Conservation (phyloP, 1,140 invertebrate genomes). For the Tyrophagus putrescentiae region DNA sequence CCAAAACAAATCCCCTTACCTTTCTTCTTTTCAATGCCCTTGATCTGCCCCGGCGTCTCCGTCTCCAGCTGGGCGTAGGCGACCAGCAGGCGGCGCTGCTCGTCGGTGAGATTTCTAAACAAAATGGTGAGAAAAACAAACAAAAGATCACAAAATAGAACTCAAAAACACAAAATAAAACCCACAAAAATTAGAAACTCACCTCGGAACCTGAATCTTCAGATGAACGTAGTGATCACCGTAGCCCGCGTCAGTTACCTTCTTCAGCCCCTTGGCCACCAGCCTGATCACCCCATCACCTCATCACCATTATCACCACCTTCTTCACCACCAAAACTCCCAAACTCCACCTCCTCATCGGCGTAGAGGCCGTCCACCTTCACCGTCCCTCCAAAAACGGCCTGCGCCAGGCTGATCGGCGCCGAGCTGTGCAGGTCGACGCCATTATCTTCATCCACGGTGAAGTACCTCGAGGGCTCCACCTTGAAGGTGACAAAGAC, state of each 20-base stretch:
- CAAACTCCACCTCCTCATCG: slow-evolving; percentile 71
- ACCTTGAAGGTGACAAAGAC: slow-evolving; percentile 79
- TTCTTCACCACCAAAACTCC: too few species aligned
- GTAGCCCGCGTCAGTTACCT: slow-evolving; percentile 61
- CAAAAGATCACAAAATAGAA: too few species aligned
- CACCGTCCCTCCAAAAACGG: slow-evolving; percentile 71
- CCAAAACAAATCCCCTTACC: too few species aligned
- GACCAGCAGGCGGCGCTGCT: background rate
- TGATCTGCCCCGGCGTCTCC: slow-evolving; percentile 7
- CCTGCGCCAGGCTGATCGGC: slow-evolving; percentile 70
- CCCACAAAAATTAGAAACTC: background rate
- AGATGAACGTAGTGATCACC: slow-evolving; percentile 95
- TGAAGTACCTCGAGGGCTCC: slow-evolving; percentile 75
- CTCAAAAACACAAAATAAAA: background rate
- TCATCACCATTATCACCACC: too few species aligned
- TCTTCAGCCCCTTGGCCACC: slow-evolving; percentile 77
- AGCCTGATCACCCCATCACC: slow-evolving; percentile 69
- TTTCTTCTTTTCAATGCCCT: slow-evolving; percentile 15
- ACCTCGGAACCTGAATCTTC: slow-evolving; percentile 58
- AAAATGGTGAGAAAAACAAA: too few species aligned
- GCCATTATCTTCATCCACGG: slow-evolving; percentile 54
- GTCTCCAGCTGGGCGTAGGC: slow-evolving; percentile 12
- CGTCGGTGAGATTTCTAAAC: background rate
- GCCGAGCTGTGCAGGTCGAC: slow-evolving; percentile 82
- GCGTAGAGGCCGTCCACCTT: slow-evolving; percentile 57